Evolutionary conservation across 2,888 invertebrate species (phyloP), one percentile per base, ranked within the genome.

Genomic region (Chrysodeixis includens): DNA sequence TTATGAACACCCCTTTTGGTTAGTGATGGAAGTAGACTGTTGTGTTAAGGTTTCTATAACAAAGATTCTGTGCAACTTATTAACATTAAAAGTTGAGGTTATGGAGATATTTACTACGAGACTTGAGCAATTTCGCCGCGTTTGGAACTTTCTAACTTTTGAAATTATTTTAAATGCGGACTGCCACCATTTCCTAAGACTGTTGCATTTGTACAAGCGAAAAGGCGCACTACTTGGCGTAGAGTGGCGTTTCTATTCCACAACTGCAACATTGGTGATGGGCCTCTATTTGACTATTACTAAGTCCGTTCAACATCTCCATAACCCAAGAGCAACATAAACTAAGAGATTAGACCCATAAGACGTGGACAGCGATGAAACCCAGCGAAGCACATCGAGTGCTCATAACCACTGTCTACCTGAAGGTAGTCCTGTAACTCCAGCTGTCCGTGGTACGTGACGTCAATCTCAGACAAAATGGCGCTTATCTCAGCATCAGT

Each of bases 371-470:
- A 66, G 82, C 78, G 73, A 66, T 69, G 78, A 70, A 70, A 82
- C 83, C 83, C 76, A 69, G 79, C 80, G 74, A 85, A 56, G 60
- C 49, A 53, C 57, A 66, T 26, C 62, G 61, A 69, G 12, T 32
- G 16, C 51, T 14, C 16, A 44, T 30, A 26, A 26, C 26, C 26
- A 26, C 26, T 70, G 30, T 89, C 92, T 96, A 98, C 98, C 97
- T 98, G 98, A 63, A 99, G 95, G 94, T 98, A 99, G 92, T 98
- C 98, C 82, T 97, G 97, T 73, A 98, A 95, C 88, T 98, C 98
- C 93, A 99, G 95, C 92, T 98, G 97, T 64, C 98, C 98, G 91
- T 98, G 97, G 95, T 97, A 97, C 72, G 96, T 96, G 82, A 97
- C 95, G 93, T 98, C 98, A 80, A 99, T 97, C 94, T 99, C 98